Evolutionary conservation across 2,888 invertebrate species (phyloP).

Genomic region (Aleiodes testaceus): DNA sequence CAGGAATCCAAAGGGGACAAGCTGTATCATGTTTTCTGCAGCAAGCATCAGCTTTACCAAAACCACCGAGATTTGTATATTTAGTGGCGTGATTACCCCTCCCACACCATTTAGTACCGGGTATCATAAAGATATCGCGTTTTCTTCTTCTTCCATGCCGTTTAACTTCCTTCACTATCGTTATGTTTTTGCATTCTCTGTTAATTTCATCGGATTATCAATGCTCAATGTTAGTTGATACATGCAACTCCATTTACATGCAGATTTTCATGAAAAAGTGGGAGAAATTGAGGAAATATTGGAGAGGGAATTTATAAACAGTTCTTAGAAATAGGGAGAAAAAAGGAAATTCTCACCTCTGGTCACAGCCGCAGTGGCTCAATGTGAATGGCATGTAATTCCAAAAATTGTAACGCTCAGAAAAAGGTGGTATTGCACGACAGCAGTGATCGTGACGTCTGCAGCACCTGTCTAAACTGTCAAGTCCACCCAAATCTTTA

Average conservation of each 20-base stretch:
- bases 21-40: slow-evolving; percentile 90
- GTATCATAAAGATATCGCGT: slow-evolving; percentile 84
- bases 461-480: slow-evolving; percentile 81
- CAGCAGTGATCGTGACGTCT: slow-evolving; percentile 83
- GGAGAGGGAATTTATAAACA: no score
- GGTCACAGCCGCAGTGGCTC: slow-evolving; percentile 85
- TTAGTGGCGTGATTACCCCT: slow-evolving; percentile 87
- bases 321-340: no score
- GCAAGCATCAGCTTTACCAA: slow-evolving; percentile 86
- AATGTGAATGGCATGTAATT: slow-evolving; percentile 83
- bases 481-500: slow-evolving; percentile 77
- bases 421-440: slow-evolving; percentile 78
- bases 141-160: slow-evolving; percentile 73
- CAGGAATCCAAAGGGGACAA: slow-evolving; percentile 89
- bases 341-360: slow-evolving; percentile 77
- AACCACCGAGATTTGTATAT: slow-evolving; percentile 88
- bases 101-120: slow-evolving; percentile 96
- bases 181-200: slow-evolving; percentile 23
- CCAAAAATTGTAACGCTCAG: slow-evolving; percentile 78
- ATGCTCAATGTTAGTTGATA: neutral
- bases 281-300: no score
- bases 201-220: neutral
- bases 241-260: no score
- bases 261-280: neutral
- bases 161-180: slow-evolving; percentile 6